These are phyloP conservation scores for Diploscapter pachys DNA, from an alignment of 1,140 invertebrate genomes.

Conservation along the genomic window DNA sequence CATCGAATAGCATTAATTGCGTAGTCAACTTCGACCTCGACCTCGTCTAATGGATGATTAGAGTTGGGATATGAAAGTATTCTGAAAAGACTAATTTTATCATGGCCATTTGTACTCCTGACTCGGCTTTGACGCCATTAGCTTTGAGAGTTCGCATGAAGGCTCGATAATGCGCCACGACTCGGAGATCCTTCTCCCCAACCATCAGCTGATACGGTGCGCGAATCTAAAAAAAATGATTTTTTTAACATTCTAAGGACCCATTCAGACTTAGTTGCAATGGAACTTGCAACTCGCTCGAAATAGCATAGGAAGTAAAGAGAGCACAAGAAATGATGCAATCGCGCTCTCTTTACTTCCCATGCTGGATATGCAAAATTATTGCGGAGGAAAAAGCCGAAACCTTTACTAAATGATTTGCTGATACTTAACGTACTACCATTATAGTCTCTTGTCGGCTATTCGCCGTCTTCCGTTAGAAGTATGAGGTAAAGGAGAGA, in stretches of 20 bases:
- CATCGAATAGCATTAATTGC: slow-evolving; percentile 60
- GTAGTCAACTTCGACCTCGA: slow-evolving; percentile 60
- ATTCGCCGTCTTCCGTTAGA: no score
- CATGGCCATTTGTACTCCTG: slow-evolving; percentile 28
- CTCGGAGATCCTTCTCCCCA: slow-evolving; percentile 77
- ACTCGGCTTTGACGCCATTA: slow-evolving; percentile 44
- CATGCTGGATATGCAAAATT: no score
- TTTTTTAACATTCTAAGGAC: no score
- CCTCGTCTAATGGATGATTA: slow-evolving; percentile 60
- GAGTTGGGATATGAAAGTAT: slow-evolving; percentile 60
- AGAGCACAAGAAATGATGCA: no score
- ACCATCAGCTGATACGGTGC: slow-evolving; percentile 77
- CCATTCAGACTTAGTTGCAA: no score
- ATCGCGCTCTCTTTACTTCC: no score
- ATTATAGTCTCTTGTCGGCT: no score
- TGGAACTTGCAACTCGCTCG: no score
- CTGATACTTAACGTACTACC: neutral
- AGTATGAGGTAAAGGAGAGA: no score
- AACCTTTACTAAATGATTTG: slow-evolving; percentile 9
- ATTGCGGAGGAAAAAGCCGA: no score
- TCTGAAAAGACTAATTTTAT: slow-evolving; percentile 42
- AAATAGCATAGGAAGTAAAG: no score
- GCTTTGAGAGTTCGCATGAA: slow-evolving; percentile 44
- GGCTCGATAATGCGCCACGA: slow-evolving; percentile 68
- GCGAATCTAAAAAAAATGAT: slow-evolving; percentile 36